phyloP scores from a whole-genome alignment of 37 sponge, comb jelly and placozoan genomes.

The Mnemiopsis leidyi region DNA sequence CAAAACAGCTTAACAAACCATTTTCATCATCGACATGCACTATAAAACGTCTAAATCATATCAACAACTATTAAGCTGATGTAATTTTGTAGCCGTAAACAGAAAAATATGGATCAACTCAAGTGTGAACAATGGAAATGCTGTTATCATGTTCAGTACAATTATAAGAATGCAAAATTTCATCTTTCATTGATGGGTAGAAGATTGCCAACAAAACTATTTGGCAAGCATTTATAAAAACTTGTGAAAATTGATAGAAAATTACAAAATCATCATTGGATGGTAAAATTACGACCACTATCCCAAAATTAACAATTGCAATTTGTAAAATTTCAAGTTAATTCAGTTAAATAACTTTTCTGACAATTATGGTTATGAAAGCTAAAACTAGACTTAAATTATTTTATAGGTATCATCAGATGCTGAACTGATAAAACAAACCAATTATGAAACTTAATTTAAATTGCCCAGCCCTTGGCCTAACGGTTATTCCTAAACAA shows the following conservation, averaged over 20 bases:
- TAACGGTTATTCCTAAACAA: too few relatives aligned
- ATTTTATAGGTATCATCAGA: not conserved
- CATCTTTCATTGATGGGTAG: not conserved
- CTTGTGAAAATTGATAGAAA: not conserved
- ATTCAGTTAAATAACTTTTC: not conserved
- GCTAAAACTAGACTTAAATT: not conserved
- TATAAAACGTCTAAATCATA: not conserved
- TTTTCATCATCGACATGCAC: not conserved
- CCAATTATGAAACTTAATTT: too few relatives aligned
- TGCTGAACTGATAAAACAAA: not conserved
- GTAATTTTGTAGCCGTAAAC: too few relatives aligned
- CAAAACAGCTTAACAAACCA: not conserved
- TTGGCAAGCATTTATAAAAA: not conserved
- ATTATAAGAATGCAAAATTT: not conserved
- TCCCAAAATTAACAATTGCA: not conserved
- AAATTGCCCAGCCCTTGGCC: too few relatives aligned
- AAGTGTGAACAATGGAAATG: too few relatives aligned
- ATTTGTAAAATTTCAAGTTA: not conserved
- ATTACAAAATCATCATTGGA: not conserved
- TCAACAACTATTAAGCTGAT: not conserved
- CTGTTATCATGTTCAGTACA: not conserved
- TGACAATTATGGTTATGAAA: not conserved
- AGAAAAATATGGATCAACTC: not conserved
- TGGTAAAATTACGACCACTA: not conserved
- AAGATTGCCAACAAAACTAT: not conserved